Base-by-base conservation (phyloP, 2,888 invertebrate genomes). In the Adelognathus sp. region DNA sequence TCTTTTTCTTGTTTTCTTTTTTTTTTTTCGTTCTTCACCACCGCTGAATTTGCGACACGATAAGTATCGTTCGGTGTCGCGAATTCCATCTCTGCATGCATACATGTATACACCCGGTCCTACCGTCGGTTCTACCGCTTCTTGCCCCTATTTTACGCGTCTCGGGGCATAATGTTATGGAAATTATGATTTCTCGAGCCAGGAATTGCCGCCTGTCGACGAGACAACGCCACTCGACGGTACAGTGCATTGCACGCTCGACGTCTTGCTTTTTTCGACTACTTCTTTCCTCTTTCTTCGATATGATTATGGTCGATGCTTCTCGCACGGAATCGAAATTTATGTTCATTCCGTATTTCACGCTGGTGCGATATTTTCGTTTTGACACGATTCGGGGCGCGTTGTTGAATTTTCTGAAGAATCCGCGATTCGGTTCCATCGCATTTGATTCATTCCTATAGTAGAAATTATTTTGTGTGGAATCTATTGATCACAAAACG, bases 121-220 rank as follows among this genome's bases (percentile, higher is more conserved):
- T 41, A 29, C 16, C 36, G 36, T 50, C 60, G n/a, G 33, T 61
- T 16, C 36, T 50, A 3, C 36, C 39, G 16, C 44, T 39, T 33
- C 41, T 21, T 36, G 7, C 56, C 67, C 39, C 27, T 21, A 18
- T 52, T 64, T 44, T 7, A 24, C 18, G 52, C 33, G 50, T 44
- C 52, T 54, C 58, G n/a, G 36, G 74, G 77, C 73, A 66, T 81
- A 75, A 84, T 84, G 78, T 84, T 80, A 31, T 66, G 76, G 79
- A 85, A 85, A 85, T 84, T 82, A 84, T 80, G 82, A 85, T 85
- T 82, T 83, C 67, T 69, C 69, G 66, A 58, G 58, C 61, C 66
- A 56, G 50, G 63, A 66, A 66, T 70, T 70, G 44, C 61, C 66
- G 81, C 36, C 50, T 72, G 72, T 79, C 79, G 73, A 36, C 67